Percentiles rank a stretch among this genome's conserved stretches.
Evolutionary conservation across 1,140 invertebrate species (phyloP).

Genomic region (Aricia agestis): DNA sequence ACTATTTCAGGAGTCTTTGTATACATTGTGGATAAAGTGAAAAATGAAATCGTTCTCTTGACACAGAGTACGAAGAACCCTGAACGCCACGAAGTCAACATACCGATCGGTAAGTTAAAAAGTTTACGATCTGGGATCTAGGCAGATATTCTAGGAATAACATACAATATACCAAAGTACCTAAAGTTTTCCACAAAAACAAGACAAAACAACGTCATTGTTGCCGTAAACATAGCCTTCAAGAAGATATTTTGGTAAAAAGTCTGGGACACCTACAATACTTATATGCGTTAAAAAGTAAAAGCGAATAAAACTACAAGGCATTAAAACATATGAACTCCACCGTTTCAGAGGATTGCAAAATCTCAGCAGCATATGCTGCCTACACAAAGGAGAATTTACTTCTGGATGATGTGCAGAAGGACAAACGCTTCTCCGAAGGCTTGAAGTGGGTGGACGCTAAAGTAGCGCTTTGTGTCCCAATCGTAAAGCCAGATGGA

Average conservation of each 20-base stretch:
- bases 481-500: slow-evolving; percentile 73
- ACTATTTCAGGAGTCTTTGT: slow-evolving; percentile 66
- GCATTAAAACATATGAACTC: background rate
- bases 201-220: too few species aligned
- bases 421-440: slow-evolving; percentile 71
- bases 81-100: slow-evolving; percentile 72
- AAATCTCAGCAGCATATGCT: slow-evolving; percentile 73
- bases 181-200: too few species aligned
- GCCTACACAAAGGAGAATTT: slow-evolving; percentile 74
- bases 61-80: slow-evolving; percentile 55
- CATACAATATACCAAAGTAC: too few species aligned
- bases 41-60: slow-evolving; percentile 72
- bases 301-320: background rate
- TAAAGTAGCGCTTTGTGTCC: slow-evolving; percentile 75
- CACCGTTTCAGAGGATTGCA: slow-evolving; percentile 52
- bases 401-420: slow-evolving; percentile 69
- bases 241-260: too few species aligned
- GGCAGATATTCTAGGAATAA: too few species aligned
- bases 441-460: slow-evolving; percentile 70
- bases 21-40: slow-evolving; percentile 71
- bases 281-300: too few species aligned
- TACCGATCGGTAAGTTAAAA: slow-evolving; percentile 61
- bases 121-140: too few species aligned
- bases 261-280: too few species aligned
- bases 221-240: too few species aligned